Conservation (phyloP, 1,140 invertebrate species). For the Lucilia sericata region DNA sequence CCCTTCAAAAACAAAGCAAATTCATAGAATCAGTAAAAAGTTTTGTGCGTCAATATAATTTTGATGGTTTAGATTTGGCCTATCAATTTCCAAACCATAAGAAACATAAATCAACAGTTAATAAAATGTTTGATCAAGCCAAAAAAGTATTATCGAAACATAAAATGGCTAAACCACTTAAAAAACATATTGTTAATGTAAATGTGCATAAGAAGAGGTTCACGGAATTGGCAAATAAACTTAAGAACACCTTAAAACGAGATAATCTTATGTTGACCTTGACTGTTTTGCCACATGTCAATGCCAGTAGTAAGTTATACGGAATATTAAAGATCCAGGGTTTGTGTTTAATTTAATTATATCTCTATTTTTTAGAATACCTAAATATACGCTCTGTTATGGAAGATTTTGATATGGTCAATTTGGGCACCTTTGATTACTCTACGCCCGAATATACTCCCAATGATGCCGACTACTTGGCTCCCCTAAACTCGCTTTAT, state of each 20-base stretch:
- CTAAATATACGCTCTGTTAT: slow-evolving; percentile 77
- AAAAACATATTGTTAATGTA: too few species aligned
- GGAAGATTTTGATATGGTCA: slow-evolving; percentile 82
- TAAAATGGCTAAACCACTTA: too few species aligned
- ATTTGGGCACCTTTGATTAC: slow-evolving; percentile 83
- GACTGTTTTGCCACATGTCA: slow-evolving; percentile 70
- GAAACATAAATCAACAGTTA: slow-evolving; percentile 77
- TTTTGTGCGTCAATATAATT: slow-evolving; percentile 78
- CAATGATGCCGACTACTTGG: slow-evolving; percentile 79
- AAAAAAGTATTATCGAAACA: not conserved
- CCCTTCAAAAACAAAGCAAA: slow-evolving; percentile 74
- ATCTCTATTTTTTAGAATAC: slow-evolving; percentile 52
- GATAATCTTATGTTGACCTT: not conserved
- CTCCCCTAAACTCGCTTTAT: slow-evolving; percentile 79
- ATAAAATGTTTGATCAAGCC: not conserved
- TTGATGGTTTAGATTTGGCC: slow-evolving; percentile 86
- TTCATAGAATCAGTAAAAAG: slow-evolving; percentile 81
- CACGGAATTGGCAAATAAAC: not conserved
- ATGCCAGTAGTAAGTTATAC: slow-evolving; percentile 77
- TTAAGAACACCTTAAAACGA: not conserved
- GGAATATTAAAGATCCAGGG: too few species aligned
- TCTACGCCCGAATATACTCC: slow-evolving; percentile 78
- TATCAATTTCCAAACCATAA: slow-evolving; percentile 85
- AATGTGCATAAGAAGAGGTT: not conserved
- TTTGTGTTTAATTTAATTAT: too few species aligned